phyloP scores from a whole-genome alignment of 2,888 invertebrate species.

The Orthonevra nobilis region DNA sequence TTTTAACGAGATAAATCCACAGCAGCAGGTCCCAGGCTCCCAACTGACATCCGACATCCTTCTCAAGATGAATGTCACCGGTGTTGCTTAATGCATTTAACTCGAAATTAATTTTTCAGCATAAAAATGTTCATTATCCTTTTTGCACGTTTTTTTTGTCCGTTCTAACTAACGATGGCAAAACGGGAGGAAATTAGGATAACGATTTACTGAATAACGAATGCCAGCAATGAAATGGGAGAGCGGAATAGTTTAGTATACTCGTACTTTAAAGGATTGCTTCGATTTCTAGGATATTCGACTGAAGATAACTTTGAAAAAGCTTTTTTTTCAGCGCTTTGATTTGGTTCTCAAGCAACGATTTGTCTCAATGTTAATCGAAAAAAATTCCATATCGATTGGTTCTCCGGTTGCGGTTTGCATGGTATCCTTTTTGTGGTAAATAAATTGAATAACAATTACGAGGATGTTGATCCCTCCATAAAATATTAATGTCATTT shows the following conservation, averaged over 20 bases:
- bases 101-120: conserved; percentile 19
- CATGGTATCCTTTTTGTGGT: too few relatives aligned
- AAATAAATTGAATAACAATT: too few relatives aligned
- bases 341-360: too few relatives aligned
- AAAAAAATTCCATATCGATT: too few relatives aligned
- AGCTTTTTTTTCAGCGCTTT: background rate
- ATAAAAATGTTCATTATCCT: conserved; percentile 28
- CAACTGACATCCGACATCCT: background rate
- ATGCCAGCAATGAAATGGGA: conserved; percentile 28
- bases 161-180: background rate
- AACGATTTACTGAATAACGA: conserved; percentile 60
- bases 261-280: conserved; percentile 3
- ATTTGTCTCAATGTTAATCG: too few relatives aligned
- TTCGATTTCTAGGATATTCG: too few relatives aligned
- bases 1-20: conserved; percentile 54
- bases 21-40: background rate
- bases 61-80: conserved; percentile 27
- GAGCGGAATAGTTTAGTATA: conserved; percentile 14
- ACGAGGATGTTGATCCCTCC: too few relatives aligned
- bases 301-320: background rate
- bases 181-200: conserved; percentile 48
- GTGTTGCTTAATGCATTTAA: conserved; percentile 51
- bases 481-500: too few relatives aligned
- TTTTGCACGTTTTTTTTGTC: conserved; percentile 1
- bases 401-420: too few relatives aligned